Evolutionary conservation across 2,797 vertebrate species (phyloP).

Genomic region (Neostethus bicornis): DNA sequence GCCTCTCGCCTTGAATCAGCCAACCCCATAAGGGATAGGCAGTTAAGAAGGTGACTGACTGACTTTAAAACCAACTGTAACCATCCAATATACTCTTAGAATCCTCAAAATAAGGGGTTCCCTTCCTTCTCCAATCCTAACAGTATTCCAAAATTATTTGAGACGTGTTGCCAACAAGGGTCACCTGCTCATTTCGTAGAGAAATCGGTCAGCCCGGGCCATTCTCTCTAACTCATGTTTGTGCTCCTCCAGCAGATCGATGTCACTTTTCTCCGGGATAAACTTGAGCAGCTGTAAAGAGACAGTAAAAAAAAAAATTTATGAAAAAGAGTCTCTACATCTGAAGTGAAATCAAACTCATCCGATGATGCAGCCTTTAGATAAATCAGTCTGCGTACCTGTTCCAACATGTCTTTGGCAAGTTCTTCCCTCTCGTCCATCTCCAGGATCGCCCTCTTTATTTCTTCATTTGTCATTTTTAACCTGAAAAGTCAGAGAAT

Average conservation of each 20-base stretch:
- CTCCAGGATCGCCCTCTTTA: constrained; percentile 90
- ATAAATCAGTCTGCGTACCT: constrained; percentile 74
- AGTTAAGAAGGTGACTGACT: no score
- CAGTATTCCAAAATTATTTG: no score
- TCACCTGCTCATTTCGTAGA: constrained; percentile 99
- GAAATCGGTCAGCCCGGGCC: constrained; percentile 95
- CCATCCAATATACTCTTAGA: no score
- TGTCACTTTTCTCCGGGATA: constrained; percentile 93
- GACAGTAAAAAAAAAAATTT: not conserved
- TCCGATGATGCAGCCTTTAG: no score
- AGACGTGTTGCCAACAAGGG: no score
- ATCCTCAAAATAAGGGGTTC: no score
- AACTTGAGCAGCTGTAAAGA: constrained; percentile 90
- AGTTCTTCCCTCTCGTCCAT: constrained; percentile 98
- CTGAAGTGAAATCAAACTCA: no score
- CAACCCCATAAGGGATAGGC: no score
- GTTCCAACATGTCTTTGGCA: constrained; percentile 97
- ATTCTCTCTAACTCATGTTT: constrained; percentile 96
- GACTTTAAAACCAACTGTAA: no score
- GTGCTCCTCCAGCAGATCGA: constrained; percentile 93
- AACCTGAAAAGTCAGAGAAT: constrained; percentile 77
- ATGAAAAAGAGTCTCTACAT: no score
- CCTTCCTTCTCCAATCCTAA: no score
- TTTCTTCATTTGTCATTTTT: constrained; percentile 97
- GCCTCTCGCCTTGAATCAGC: no score